Evolutionary conservation across 2,888 invertebrate species (phyloP).

Genomic region (Micoletzkya japonica): DNA sequence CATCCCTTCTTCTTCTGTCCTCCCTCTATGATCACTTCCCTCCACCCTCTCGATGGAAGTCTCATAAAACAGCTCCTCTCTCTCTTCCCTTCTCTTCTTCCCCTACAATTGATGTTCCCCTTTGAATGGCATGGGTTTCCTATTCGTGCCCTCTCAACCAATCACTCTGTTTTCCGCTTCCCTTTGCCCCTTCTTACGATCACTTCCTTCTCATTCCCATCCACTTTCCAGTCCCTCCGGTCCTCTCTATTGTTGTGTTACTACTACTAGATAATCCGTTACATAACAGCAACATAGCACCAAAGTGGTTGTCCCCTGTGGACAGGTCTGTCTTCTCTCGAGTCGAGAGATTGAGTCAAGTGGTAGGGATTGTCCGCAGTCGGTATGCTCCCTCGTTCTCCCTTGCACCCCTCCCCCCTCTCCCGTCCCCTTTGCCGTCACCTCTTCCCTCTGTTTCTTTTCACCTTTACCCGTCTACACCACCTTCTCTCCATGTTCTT

Average conservation of each 20-base stretch:
- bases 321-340: too few relatives aligned
- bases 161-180: not conserved
- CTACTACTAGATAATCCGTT: too few relatives aligned
- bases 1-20: not conserved
- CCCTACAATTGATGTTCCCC: not conserved
- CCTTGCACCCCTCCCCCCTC: not conserved
- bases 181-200: not conserved
- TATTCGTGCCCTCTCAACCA: not conserved
- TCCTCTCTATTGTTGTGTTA: not conserved
- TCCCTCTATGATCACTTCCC: not conserved
- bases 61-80: not conserved
- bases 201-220: not conserved
- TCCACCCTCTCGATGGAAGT: not conserved
- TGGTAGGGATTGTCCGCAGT: not conserved
- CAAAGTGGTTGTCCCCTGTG: too few relatives aligned
- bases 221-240: not conserved
- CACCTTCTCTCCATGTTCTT: constrained; percentile 2
- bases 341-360: not conserved
- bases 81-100: not conserved
- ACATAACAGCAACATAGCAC: too few relatives aligned
- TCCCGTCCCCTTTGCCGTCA: not conserved
- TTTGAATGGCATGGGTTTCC: not conserved
- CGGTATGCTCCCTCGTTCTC: not conserved
- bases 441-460: not conserved
- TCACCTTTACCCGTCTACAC: not conserved